Evolutionary conservation across 2,888 invertebrate genomes (phyloP).

Genomic region (Rhynchonema sp.): DNA sequence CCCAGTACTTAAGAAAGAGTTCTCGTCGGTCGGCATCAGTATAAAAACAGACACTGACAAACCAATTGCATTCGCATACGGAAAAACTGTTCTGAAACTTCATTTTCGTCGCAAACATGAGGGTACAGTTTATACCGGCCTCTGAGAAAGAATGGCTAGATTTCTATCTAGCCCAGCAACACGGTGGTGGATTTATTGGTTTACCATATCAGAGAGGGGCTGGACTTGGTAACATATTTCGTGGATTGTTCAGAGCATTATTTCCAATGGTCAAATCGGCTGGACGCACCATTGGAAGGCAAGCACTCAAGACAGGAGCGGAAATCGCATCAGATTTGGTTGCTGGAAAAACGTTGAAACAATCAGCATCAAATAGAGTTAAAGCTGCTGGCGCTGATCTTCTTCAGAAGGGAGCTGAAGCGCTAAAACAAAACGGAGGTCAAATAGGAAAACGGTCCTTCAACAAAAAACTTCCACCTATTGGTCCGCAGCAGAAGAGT

Average conservation of each 20-base stretch:
- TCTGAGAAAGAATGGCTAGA: neutral
- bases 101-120: conserved; percentile 3
- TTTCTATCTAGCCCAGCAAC: neutral
- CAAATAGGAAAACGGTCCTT: too few species aligned
- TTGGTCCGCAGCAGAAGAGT: neutral
- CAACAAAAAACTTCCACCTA: neutral
- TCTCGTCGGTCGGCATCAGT: neutral
- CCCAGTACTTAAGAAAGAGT: neutral
- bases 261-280: neutral
- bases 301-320: neutral
- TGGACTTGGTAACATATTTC: neutral
- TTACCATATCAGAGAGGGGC: neutral
- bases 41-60: neutral
- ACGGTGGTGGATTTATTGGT: neutral
- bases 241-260: neutral
- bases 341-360: neutral
- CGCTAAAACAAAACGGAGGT: too few species aligned
- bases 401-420: too few species aligned
- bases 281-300: neutral
- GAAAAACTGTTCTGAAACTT: conserved; percentile 4
- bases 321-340: neutral
- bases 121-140: neutral
- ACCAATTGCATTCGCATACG: neutral
- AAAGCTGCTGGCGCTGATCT: neutral
- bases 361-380: neutral